These are phyloP conservation scores for Tryphoninae sp. DNA, from an alignment of 2,888 invertebrate species.

Conservation along the genomic window DNA sequence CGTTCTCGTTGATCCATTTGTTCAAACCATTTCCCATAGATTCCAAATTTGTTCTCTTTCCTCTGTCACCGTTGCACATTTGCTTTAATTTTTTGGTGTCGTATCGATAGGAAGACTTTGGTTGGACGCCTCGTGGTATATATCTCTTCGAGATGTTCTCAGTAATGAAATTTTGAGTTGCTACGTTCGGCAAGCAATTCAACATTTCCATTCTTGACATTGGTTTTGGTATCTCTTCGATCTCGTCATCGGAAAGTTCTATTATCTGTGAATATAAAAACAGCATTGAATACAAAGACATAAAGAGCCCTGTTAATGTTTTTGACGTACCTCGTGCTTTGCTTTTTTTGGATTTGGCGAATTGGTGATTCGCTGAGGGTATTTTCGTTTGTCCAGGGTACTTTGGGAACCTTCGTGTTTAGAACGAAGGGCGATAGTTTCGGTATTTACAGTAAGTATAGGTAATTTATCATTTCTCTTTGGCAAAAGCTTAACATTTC, in stretches of 20 bases:
- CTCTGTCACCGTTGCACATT: conserved; percentile 63
- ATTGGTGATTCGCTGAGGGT: not conserved
- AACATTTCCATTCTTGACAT: conserved; percentile 77
- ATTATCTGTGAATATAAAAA: conserved; percentile 70
- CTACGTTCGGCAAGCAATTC: conserved; percentile 77
- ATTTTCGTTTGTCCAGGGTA: conserved; percentile 44
- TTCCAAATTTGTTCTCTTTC: conserved; percentile 18
- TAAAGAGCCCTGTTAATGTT: not conserved
- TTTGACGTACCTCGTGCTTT: conserved; percentile 69
- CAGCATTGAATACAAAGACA: no score
- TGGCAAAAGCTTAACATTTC: conserved; percentile 78
- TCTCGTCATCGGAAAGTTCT: conserved; percentile 79
- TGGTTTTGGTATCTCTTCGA: conserved; percentile 75
- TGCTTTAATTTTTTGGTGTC: conserved; percentile 65
- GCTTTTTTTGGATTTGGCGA: conserved; percentile 65
- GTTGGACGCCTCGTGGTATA: conserved; percentile 74
- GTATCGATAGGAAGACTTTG: conserved; percentile 72
- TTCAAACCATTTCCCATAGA: conserved; percentile 21
- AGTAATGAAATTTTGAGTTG: conserved; percentile 62
- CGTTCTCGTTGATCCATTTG: conserved; percentile 3
- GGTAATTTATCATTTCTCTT: conserved; percentile 72
- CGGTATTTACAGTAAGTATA: conserved; percentile 4
- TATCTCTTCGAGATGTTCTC: conserved; percentile 72
- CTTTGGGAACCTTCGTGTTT: conserved; percentile 26
- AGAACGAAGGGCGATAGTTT: conserved; percentile 5